Conservation (phyloP, 2,888 invertebrate species). For the Cremastinae sp. region DNA sequence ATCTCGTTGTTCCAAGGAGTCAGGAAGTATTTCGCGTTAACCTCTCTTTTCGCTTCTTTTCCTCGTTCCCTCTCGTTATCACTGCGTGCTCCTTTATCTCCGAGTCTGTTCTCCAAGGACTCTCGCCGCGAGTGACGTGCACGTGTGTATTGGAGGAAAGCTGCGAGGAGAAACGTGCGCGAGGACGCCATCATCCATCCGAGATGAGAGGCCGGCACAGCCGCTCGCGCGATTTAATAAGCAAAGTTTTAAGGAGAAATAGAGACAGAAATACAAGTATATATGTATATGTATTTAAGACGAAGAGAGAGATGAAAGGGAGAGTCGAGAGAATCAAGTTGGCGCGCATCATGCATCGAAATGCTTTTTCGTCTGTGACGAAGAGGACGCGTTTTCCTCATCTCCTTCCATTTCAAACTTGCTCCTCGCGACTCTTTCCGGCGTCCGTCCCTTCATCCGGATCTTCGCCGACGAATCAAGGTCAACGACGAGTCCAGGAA, state of each 20-base stretch:
- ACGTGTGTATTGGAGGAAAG: slow-evolving; percentile 50
- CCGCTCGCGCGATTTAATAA: slow-evolving; percentile 67
- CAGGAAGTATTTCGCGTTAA: slow-evolving; percentile 69
- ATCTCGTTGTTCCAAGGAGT: slow-evolving; percentile 66
- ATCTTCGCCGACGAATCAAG: no score
- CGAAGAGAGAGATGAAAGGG: slow-evolving; percentile 25
- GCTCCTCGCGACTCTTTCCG: slow-evolving; percentile 10
- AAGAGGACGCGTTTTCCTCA: slow-evolving; percentile 25
- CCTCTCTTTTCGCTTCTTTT: slow-evolving; percentile 35
- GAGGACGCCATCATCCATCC: slow-evolving; percentile 49
- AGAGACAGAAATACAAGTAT: no score
- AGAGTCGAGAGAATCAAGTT: slow-evolving; percentile 16
- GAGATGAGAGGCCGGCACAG: slow-evolving; percentile 47
- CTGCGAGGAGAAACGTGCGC: slow-evolving; percentile 60
- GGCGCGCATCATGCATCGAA: slow-evolving; percentile 26
- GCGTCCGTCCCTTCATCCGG: no score
- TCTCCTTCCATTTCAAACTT: no score
- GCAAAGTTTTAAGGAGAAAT: slow-evolving; percentile 68
- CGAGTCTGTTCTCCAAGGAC: slow-evolving; percentile 10
- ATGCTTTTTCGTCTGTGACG: slow-evolving; percentile 11
- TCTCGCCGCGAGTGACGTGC: no score
- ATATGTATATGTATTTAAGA: no score
- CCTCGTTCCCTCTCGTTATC: background rate
- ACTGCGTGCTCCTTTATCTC: background rate
- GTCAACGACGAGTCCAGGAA: slow-evolving; percentile 4